Conservation (phyloP, 1,140 invertebrate species). For the Dinothrombium tinctorium region DNA sequence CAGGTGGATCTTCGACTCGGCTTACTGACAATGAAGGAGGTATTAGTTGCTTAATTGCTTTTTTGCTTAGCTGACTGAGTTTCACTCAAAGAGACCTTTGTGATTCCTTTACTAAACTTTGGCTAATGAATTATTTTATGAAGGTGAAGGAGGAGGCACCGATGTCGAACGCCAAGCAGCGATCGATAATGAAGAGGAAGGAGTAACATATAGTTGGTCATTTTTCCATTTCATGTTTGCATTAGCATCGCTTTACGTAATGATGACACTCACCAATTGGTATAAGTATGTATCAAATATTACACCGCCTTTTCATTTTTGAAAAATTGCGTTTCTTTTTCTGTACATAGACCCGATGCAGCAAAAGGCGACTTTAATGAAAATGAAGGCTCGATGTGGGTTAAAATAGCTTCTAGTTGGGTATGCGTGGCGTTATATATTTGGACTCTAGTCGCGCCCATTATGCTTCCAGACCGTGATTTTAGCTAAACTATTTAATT, state of each 20-base stretch:
- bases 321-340: neutral
- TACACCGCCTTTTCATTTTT: neutral
- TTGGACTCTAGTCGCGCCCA: conserved; percentile 83
- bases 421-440: conserved; percentile 65
- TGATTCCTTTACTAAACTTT: too few relatives aligned
- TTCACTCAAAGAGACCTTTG: too few relatives aligned
- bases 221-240: conserved; percentile 96
- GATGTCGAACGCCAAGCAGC: too few relatives aligned
- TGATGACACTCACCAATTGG: conserved; percentile 99
- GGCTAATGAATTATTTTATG: too few relatives aligned
- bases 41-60: too few relatives aligned
- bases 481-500: conserved; percentile 29
- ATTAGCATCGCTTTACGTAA: conserved; percentile 89
- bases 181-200: conserved; percentile 82
- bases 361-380: conserved; percentile 34
- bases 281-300: conserved; percentile 52
- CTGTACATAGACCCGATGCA: conserved; percentile 20
- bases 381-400: conserved; percentile 88
- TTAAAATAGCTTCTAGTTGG: conserved; percentile 94
- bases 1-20: too few relatives aligned
- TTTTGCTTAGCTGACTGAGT: too few relatives aligned
- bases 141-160: conserved; percentile 16
- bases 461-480: conserved; percentile 61
- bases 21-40: too few relatives aligned
- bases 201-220: conserved; percentile 85